Percentiles rank a stretch among this genome's conserved stretches.
phyloP scores from a whole-genome alignment of 2,113 vertebrate genomes.

The Haemorhous mexicanus region DNA sequence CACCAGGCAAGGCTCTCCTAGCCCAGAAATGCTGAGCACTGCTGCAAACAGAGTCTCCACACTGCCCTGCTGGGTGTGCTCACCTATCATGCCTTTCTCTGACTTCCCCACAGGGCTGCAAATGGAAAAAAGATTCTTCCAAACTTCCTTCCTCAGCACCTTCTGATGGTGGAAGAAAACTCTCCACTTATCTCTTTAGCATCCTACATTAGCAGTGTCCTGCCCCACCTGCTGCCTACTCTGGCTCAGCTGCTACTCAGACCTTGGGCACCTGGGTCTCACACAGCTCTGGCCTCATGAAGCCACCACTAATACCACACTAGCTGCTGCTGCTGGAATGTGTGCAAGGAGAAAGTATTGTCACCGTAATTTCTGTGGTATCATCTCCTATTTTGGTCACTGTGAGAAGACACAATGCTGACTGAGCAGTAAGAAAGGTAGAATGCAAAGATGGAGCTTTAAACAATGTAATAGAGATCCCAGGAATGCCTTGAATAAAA shows the following conservation, averaged over 20 bases:
- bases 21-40: too few species aligned
- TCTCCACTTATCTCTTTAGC: not conserved
- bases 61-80: accelerated
- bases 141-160: not conserved
- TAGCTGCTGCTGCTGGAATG: not conserved
- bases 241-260: not conserved
- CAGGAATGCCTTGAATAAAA: not conserved
- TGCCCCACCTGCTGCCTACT: not conserved
- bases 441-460: not conserved
- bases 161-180: not conserved
- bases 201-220: accelerated
- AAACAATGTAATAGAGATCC: not conserved
- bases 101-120: accelerated
- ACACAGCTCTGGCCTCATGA: not conserved
- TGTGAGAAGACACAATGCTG: not conserved
- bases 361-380: not conserved
- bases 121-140: not conserved
- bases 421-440: not conserved
- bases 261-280: not conserved
- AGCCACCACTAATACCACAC: not conserved
- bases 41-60: not conserved
- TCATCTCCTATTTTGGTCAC: accelerated
- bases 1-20: not conserved
- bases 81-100: not conserved
- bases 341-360: not conserved